A percentile compares a stretch with the other conserved stretches of the same genome.
phyloP scores from a whole-genome alignment of 2,797 vertebrate species.

The Periophthalmus magnuspinnatus region DNA sequence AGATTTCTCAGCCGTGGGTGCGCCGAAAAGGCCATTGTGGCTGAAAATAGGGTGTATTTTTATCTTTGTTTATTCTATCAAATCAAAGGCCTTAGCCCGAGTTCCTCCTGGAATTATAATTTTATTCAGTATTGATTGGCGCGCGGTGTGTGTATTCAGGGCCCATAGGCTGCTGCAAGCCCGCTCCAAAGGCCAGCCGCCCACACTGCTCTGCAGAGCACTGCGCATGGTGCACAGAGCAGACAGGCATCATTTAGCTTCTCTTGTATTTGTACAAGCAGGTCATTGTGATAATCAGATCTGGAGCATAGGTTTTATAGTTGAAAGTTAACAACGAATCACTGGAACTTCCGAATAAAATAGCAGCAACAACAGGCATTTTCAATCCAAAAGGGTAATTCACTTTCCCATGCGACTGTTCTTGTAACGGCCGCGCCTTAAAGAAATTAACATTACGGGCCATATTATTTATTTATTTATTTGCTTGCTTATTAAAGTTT shows the following conservation, averaged over 20 bases:
- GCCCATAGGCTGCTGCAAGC: conserved; percentile 57
- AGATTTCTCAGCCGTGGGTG: not conserved
- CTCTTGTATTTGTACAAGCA: conserved; percentile 7
- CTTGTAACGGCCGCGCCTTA: conserved; percentile 2
- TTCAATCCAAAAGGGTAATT: conserved; percentile 61
- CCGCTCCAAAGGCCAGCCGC: conserved; percentile 53
- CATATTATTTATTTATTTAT: not conserved
- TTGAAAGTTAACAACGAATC: conserved; percentile 31
- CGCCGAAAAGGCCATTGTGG: conserved; percentile 2
- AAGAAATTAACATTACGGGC: conserved; percentile 22
- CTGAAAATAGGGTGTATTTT: conserved; percentile 25
- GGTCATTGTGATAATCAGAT: conserved; percentile 9
- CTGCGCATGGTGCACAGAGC: conserved; percentile 18
- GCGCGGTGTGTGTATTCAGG: conserved; percentile 61
- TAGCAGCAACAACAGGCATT: conserved; percentile 16
- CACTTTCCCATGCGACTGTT: conserved; percentile 33
- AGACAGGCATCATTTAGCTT: conserved; percentile 8
- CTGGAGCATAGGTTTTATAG: conserved; percentile 22
- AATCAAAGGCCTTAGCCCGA: conserved; percentile 55
- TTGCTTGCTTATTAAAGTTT: conserved; percentile 59
- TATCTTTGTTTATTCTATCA: conserved; percentile 49
- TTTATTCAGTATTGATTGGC: conserved; percentile 73
- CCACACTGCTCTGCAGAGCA: conserved; percentile 39
- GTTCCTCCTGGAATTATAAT: conserved; percentile 71
- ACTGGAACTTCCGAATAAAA: conserved; percentile 33